Evolutionary conservation across 2,888 invertebrate species (phyloP), one percentile per base, ranked within the genome.

Genomic region (Julus scanicus): DNA sequence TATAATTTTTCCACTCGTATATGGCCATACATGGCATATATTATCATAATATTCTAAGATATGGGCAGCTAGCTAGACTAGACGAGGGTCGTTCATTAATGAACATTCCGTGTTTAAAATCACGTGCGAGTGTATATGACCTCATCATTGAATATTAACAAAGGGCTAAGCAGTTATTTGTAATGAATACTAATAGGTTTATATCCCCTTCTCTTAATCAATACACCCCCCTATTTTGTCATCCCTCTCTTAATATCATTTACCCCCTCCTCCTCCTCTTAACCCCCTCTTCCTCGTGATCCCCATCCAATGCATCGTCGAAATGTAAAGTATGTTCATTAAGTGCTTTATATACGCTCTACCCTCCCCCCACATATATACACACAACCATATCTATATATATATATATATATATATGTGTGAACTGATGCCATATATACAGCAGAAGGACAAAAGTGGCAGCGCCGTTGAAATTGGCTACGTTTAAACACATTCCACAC

Each of bases 301-400:
- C 63, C 6, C 63, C 63, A n/a, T 17, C 20, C n/a, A 6, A 20
- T 53, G 53, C 53, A 53, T 53, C 53, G 15, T 15, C 53, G 15
- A 63, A 63, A 63, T 63, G 63, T 63, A 63, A 63, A 63, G 63
- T n/a, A 63, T 63, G 63, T 63, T 63, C 63, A 63, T 63, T 63
- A 63, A 63, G 63, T n/a, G 20, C 63, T 63, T 63, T 44, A 4
- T n/a, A n/a, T n/a, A n/a, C n/a, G 63, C 63, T 20, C n/a, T n/a
- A n/a, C n/a, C n/a, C n/a, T n/a, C n/a, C 63, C 63, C 63, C 63
- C 63, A 63, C n/a, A 63, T n/a, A n/a, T n/a, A n/a, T n/a, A n/a
- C n/a, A n/a, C n/a, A n/a, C n/a, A n/a, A n/a, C n/a, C n/a, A n/a
- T n/a, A n/a, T n/a, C n/a, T n/a, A n/a, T n/a, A n/a, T n/a, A n/a